A percentile compares a stretch with the other conserved stretches of the same genome.
These are phyloP conservation scores for Loripinus fragilis DNA, from an alignment of 2,888 invertebrate genomes.

Conservation along the genomic window DNA sequence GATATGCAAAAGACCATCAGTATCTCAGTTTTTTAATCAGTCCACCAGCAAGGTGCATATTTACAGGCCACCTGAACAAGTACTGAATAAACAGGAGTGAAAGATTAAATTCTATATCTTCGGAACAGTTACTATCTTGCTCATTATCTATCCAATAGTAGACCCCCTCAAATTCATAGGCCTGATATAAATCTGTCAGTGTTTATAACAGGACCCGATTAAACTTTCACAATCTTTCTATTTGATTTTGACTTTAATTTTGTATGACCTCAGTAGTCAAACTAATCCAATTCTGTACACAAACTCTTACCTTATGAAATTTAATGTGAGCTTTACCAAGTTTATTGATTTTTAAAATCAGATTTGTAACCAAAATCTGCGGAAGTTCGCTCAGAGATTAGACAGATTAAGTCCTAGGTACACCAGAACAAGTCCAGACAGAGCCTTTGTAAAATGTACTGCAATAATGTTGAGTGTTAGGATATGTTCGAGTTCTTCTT, in stretches of 20 bases:
- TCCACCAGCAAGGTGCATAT: no score
- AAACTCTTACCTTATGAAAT: background rate
- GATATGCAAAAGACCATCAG: no score
- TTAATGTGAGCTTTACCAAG: conserved; percentile 8
- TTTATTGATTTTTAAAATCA: conserved; percentile 19
- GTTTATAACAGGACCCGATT: background rate
- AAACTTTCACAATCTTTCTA: background rate
- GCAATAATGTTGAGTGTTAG: background rate
- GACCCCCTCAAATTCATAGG: conserved; percentile 14
- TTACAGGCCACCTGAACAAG: background rate
- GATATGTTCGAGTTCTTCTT: background rate
- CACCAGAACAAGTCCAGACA: background rate
- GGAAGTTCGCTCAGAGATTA: background rate
- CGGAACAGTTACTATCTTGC: background rate
- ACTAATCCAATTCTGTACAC: conserved; percentile 9
- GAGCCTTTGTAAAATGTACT: background rate
- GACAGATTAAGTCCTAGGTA: conserved; percentile 4
- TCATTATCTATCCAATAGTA: background rate
- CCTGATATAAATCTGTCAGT: conserved; percentile 5
- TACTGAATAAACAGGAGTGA: background rate
- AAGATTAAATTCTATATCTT: background rate
- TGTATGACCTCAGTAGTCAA: background rate
- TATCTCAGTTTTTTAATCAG: no score
- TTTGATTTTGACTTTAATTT: conserved; percentile 14
- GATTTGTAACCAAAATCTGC: conserved; percentile 6